A percentile compares a stretch with the other conserved stretches of the same genome.
Evolutionary conservation across 2,797 vertebrate genomes (phyloP).

Genomic region (Morus bassanus): DNA sequence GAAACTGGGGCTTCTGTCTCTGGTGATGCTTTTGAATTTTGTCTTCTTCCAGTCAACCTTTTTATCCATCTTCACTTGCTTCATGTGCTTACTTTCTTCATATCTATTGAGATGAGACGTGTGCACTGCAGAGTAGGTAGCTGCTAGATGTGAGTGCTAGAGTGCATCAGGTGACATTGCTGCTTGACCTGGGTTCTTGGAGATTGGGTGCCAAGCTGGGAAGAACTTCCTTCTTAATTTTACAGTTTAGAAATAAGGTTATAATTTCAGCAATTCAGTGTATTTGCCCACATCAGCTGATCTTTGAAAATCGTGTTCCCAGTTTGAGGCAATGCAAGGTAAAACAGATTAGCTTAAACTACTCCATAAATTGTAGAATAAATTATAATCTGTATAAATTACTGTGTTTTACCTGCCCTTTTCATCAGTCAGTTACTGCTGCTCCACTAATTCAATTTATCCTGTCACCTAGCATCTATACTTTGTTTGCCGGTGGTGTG

Average conservation of each 20-base stretch:
- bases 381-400: not conserved
- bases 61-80: not conserved
- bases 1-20: not conserved
- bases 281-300: not conserved
- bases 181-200: not conserved
- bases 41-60: not conserved
- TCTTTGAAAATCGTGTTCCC: not conserved
- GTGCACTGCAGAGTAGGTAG: not conserved
- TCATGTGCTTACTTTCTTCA: not conserved
- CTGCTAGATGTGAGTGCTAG: not conserved
- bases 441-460: not conserved
- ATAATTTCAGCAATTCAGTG: not conserved
- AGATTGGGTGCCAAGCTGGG: not conserved
- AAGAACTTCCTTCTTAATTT: not conserved
- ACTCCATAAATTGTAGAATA: not conserved
- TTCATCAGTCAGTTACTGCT: not conserved
- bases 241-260: not conserved
- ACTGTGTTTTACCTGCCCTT: not conserved
- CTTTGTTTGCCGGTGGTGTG: not conserved
- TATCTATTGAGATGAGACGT: not conserved
- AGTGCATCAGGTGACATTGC: not conserved
- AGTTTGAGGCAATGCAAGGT: not conserved
- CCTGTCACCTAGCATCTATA: not conserved
- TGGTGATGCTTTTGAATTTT: not conserved
- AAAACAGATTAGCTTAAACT: not conserved